Evolutionary conservation across 2,888 invertebrate genomes (phyloP), one percentile per base, ranked within the genome.

Genomic region (Leptura quadrifasciata): DNA sequence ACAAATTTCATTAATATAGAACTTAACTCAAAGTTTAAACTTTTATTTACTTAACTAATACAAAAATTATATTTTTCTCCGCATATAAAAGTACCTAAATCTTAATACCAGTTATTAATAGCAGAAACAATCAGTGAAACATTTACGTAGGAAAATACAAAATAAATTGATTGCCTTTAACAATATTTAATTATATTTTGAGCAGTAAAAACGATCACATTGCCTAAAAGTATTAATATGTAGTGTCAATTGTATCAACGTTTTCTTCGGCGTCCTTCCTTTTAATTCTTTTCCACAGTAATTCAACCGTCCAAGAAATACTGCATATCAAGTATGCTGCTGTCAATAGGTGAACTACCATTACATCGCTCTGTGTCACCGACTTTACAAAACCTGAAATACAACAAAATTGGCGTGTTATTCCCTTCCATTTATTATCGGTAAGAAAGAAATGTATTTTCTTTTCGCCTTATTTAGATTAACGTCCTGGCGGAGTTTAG

Each of bases 261-360:
- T 21, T 27, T 5, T 12, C n/a, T 0, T 8, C n/a, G 8, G 10
- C n/a, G 2, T 69, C 20, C 20, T 20, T 60, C 27, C 27, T 27
- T 24, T 27, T 67, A 18, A 65, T 31, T 72, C 71, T 72, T 52
- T 15, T 74, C 55, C 63, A 72, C 10, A 87, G 68, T 18, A 90
- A 90, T 85, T 95, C 95, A 63, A 93, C 87, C 47, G 91, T 89
- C 95, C 95, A 95, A 0, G 94, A 91, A 35, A 94, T 89, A 8
- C 93, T 92, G 85, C 94, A 94, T 4, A 93, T 85, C 52, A 92
- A 88, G 88, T 93, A 93, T 77, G 94, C 92, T 39, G 92, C 90
- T 78, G 94, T 93, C 85, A 95, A 91, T 2, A 93, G 91, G 73
- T 94, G 90, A 85, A 95, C 94, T 75, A 93, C 93, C 83, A 93